phyloP scores from a whole-genome alignment of 2,797 vertebrate species.

The Crocidura indochinensis region DNA sequence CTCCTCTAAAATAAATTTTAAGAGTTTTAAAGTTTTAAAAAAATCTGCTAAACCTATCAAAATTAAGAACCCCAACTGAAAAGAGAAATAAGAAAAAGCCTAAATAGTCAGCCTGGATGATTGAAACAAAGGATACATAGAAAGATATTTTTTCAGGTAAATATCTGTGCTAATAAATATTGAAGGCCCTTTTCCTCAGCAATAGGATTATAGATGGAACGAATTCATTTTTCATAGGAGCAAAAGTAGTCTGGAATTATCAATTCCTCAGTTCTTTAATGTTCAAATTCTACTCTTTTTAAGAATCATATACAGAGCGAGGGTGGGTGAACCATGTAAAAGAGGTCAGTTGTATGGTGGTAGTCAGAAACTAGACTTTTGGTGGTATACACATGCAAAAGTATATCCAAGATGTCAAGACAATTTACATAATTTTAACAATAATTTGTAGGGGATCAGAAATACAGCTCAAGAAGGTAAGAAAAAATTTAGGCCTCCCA shows the following conservation, averaged over 20 bases:
- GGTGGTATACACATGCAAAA: background rate
- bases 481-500: no score
- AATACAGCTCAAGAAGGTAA: no score
- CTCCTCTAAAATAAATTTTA: background rate
- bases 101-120: background rate
- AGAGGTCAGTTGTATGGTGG: background rate
- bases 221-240: background rate
- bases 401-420: no score
- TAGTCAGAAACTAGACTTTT: background rate
- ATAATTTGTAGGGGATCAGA: no score
- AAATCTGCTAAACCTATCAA: background rate
- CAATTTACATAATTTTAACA: no score
- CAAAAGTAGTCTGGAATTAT: background rate
- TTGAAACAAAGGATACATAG: background rate
- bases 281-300: background rate
- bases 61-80: constrained; percentile 15
- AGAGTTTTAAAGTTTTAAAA: background rate
- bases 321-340: background rate
- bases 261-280: background rate
- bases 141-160: background rate
- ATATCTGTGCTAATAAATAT: background rate
- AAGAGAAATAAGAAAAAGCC: background rate
- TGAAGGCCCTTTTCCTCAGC: background rate
- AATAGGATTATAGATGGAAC: background rate
- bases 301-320: background rate